Conservation (phyloP, 2,888 invertebrate genomes). For the Thymelicus sylvestris region DNA sequence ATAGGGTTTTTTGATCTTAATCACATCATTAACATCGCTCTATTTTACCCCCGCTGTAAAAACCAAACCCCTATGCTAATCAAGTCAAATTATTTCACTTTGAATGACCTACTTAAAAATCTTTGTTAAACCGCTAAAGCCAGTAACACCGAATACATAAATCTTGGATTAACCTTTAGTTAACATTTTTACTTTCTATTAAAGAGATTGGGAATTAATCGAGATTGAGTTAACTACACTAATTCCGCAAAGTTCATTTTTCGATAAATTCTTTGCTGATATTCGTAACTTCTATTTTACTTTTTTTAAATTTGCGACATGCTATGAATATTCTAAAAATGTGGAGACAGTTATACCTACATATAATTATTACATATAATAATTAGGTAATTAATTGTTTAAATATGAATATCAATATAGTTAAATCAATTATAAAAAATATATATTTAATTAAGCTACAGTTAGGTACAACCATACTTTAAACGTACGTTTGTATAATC, state of each 20-base stretch:
- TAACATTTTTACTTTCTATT: neutral
- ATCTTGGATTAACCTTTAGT: neutral
- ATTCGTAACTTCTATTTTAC: too few relatives aligned
- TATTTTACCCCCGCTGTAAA: slow-evolving; percentile 56
- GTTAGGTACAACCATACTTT: neutral
- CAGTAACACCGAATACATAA: slow-evolving; percentile 43
- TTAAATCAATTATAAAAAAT: too few relatives aligned
- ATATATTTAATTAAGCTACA: too few relatives aligned
- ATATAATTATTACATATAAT: too few relatives aligned
- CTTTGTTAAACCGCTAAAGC: slow-evolving; percentile 54
- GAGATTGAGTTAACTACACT: too few relatives aligned
- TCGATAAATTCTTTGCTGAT: too few relatives aligned
- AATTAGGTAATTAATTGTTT: too few relatives aligned
- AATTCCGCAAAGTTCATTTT: too few relatives aligned
- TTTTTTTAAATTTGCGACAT: too few relatives aligned
- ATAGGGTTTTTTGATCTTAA: slow-evolving; percentile 49
- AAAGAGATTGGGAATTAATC: neutral
- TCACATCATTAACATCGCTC: slow-evolving; percentile 57
- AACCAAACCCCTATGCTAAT: slow-evolving; percentile 72
- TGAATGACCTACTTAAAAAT: slow-evolving; percentile 70
- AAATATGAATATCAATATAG: too few relatives aligned
- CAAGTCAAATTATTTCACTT: slow-evolving; percentile 61
- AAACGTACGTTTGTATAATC: neutral
- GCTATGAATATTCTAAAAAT: too few relatives aligned
- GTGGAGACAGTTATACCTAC: too few relatives aligned